Conservation (phyloP, 1,140 invertebrate species). For the Phymastichus coffea region DNA sequence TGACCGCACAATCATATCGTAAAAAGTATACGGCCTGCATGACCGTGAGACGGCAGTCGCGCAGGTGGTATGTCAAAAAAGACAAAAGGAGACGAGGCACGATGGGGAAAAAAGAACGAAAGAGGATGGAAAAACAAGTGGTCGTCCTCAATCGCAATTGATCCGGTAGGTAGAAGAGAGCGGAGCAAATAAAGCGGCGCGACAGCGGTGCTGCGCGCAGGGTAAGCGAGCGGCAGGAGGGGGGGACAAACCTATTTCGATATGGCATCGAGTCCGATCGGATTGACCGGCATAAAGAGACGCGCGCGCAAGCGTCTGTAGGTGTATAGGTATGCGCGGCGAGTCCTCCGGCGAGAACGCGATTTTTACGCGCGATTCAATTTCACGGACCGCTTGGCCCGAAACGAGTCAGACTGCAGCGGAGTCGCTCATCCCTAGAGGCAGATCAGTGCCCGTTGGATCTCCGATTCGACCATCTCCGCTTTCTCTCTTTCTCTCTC, state of each 20-base stretch:
- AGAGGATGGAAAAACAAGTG: too few species aligned
- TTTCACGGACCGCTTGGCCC: constrained; percentile 37
- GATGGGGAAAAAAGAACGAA: not conserved
- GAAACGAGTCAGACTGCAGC: constrained; percentile 5
- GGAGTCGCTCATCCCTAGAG: not conserved
- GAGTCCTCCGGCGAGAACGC: constrained; percentile 29
- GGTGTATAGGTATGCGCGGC: constrained; percentile 7
- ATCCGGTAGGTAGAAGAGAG: constrained; percentile 8
- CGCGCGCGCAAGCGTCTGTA: not conserved
- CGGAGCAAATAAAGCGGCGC: not conserved
- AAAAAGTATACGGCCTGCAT: too few species aligned
- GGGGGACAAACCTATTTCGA: constrained; percentile 13
- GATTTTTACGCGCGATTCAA: constrained; percentile 42
- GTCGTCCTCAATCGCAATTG: not conserved
- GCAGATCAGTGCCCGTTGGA: constrained; percentile 11
- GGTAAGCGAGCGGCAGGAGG: not conserved
- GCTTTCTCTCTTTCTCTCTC: not conserved
- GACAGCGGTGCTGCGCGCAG: not conserved
- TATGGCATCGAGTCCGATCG: constrained; percentile 11
- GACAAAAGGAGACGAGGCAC: not conserved
- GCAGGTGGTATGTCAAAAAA: too few species aligned
- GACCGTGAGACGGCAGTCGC: too few species aligned
- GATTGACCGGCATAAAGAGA: constrained; percentile 35
- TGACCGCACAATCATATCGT: too few species aligned
- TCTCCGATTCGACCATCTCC: constrained; percentile 14